Evolutionary conservation across 1,140 invertebrate genomes (phyloP), one percentile per base, ranked within the genome.

Genomic region (Lasaia peninsularis): DNA sequence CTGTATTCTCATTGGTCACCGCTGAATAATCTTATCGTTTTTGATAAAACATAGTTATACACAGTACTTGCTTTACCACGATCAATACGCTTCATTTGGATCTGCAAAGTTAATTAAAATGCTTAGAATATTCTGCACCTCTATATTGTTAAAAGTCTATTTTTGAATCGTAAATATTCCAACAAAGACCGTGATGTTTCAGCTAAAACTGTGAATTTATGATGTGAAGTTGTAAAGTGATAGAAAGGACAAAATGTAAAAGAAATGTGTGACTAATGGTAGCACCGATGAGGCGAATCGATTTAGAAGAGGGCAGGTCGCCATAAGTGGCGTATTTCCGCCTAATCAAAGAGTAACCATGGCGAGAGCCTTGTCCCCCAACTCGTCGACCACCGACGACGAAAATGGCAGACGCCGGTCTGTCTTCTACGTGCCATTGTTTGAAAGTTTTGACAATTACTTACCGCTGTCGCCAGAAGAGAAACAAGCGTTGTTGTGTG

Each of bases 371-470:
- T 63, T 80, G 62, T 76, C 80, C 33, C 73, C 80, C 20, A 71
- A 71, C 52, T 68, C 68, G 50, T 67, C 73, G 58, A 56, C 71
- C 65, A 74, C 71, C 69, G 78, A 71, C 75, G 86, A 80, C 60
- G 88, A 89, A 48, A 75, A 84, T 63, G 70, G 78, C 24, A 80
- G 90, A 10, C 89, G 91, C 32, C 89, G 91, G 49, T 92, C 91
- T 49, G 90, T 91, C 54, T 92, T 92, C 78, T 92, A 92, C 68
- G 90, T 92, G 54, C 91, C 91, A 61, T 73, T 92, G 55, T 90
- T 91, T 12, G 88, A 89, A 65, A 90, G 87, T 65, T 88, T 90
- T 49, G 88, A 89, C 54, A 89, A 89, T 59, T 90, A 89, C 56
- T 67, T 89, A 44, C 89, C 89, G 11, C 68, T 89, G 32, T 81